Base-by-base conservation (phyloP, 2,888 invertebrate species). In the Perizoma flavofasciatum region DNA sequence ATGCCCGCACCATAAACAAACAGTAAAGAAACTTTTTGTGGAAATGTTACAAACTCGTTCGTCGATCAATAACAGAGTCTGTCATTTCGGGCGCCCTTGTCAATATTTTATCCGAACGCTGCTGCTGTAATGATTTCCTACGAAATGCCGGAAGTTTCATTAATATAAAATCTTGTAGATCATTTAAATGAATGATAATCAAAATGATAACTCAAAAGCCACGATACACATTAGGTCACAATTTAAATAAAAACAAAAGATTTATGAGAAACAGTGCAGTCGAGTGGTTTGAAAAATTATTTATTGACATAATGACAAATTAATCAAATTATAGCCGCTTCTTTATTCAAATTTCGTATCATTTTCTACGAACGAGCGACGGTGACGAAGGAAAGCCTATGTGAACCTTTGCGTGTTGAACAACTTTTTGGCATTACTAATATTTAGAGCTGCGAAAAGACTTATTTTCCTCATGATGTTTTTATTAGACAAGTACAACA, bases 21-120 rank as follows among this genome's bases (percentile, higher is more conserved):
- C 22, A 34, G 9, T n/a, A 45, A 9, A 32, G 7, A 43, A 54
- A 61, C 57, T 54, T 54, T 49, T 59, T 34, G 35, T 47, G 33
- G 43, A 51, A 41, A 40, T 43, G 40, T 47, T 63, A 73, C 73
- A 51, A 69, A 79, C 78, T 69, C 54, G 59, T 65, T 63, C 76
- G 73, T 48, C 65, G 74, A 65, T 77, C 77, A 49, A 70, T 68
- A 63, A 71, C 57, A 6, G 55, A n/a, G 41, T 71, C 68, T 49
- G 69, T 55, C 70, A 73, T 73, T 52, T 59, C 63, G 46, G 55
- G 37, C 49, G 60, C 55, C 49, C 54, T 53, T 40, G 55, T 59
- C 53, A 57, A 32, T 53, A 32, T 52, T 51, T 53, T 62, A 55
- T 7, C 6, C 37, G 8, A 6, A 41, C 10, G n/a, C 41, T 10